Conservation (phyloP, 2,113 vertebrate genomes). For the Hypanus sabinus region DNA sequence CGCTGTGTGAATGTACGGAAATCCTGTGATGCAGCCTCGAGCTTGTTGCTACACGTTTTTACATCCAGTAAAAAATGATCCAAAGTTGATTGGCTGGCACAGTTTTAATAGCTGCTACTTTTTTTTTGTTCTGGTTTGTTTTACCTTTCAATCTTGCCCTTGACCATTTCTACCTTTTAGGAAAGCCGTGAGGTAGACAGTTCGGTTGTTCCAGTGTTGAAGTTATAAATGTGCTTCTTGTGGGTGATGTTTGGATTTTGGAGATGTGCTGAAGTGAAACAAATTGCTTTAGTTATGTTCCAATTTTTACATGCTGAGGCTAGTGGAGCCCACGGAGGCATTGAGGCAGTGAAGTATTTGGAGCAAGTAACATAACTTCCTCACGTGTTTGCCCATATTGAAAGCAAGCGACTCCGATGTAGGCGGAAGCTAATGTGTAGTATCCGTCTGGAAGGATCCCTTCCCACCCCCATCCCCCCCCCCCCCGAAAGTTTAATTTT, state of each 20-base stretch:
- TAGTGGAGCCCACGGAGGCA: not conserved
- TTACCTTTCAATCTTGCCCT: not conserved
- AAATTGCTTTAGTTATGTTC: not conserved
- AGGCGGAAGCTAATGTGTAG: slow-evolving; percentile 9
- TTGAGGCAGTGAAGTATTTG: not conserved
- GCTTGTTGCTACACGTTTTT: not conserved
- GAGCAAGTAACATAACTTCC: not conserved
- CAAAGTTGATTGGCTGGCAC: not conserved
- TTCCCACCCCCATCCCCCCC: too few relatives aligned
- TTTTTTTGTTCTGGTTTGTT: not conserved
- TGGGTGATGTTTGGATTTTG: not conserved
- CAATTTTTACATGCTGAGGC: not conserved
- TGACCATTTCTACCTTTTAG: not conserved
- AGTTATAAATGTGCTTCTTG: not conserved
- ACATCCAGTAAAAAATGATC: slow-evolving; percentile 2
- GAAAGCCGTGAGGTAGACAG: not conserved
- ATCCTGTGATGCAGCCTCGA: slow-evolving; percentile 1
- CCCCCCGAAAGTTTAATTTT: not conserved
- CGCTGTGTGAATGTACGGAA: slow-evolving; percentile 25
- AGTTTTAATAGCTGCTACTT: slow-evolving; percentile 34
- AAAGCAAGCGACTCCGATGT: slow-evolving; percentile 11
- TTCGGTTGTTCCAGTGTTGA: not conserved
- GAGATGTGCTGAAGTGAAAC: not conserved
- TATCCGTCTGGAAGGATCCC: not conserved
- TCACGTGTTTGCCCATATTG: not conserved